Conservation (phyloP, 2,797 vertebrate genomes). For the Hapalemur alaotrensis region DNA sequence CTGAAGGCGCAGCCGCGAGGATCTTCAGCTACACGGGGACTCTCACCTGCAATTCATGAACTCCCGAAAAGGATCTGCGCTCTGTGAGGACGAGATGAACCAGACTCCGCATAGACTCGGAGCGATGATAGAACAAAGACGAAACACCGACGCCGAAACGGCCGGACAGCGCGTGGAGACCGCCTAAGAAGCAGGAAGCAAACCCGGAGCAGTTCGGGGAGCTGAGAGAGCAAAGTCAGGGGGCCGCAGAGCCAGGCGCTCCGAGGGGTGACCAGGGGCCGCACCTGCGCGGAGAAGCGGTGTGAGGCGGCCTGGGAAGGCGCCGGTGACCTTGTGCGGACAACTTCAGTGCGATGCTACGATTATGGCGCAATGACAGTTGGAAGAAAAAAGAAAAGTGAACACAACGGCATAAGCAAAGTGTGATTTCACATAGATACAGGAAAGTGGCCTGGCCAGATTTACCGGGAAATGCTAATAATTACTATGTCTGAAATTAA, state of each 20-base stretch:
- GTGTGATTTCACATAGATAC: background rate
- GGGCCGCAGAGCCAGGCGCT: fast-evolving
- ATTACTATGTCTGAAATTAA: background rate
- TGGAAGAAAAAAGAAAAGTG: background rate
- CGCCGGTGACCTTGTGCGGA: fast-evolving
- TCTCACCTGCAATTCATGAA: background rate
- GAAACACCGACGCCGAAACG: background rate
- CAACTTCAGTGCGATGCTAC: background rate
- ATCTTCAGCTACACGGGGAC: background rate
- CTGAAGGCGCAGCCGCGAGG: background rate
- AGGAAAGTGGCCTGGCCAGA: background rate
- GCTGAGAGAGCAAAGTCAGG: background rate
- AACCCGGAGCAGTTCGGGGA: background rate
- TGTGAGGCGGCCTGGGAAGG: background rate
- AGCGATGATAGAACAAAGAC: background rate
- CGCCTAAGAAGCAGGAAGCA: background rate
- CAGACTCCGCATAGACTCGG: background rate
- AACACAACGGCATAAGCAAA: background rate
- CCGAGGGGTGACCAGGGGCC: too few relatives aligned
- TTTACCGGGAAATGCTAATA: background rate
- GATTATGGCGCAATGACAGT: background rate
- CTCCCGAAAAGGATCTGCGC: background rate
- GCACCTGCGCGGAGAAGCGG: fast-evolving
- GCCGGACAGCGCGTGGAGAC: background rate
- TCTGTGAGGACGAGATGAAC: background rate